These are phyloP conservation scores for Parnassius glacialis DNA, from an alignment of 2,888 invertebrate species.

Conservation along the genomic window DNA sequence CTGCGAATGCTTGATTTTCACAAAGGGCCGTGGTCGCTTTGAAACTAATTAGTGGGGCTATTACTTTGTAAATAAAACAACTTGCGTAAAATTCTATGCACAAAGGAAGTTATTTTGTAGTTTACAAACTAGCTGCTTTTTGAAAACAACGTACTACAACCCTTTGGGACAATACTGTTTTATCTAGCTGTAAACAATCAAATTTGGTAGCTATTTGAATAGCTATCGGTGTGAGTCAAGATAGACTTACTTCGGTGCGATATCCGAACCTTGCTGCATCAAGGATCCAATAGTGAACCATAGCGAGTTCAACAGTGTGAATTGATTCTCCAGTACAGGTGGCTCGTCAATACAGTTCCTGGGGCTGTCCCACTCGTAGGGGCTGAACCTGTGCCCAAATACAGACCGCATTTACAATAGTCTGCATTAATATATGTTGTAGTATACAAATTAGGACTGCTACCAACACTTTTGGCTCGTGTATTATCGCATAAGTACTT, in stretches of 20 bases:
- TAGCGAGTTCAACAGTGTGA: conserved; percentile 94
- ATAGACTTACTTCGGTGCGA: conserved; percentile 92
- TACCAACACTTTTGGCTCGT: background rate
- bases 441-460: background rate
- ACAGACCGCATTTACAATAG: conserved; percentile 52
- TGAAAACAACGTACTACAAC: conserved; percentile 2
- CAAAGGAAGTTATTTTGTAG: conserved; percentile 5
- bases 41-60: conserved; percentile 73
- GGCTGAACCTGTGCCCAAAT: conserved; percentile 88
- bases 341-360: conserved; percentile 92
- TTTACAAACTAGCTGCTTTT: conserved; percentile 1
- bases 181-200: conserved; percentile 15
- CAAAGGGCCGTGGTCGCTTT: conserved; percentile 76
- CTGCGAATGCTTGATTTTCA: conserved; percentile 73
- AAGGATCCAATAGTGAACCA: conserved; percentile 97
- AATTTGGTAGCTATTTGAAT: conserved; percentile 12
- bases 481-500: no score
- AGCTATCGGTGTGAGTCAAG: conserved; percentile 38
- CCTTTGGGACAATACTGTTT: conserved; percentile 22
- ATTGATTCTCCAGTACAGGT: conserved; percentile 93
- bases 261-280: conserved; percentile 96
- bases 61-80: conserved; percentile 54
- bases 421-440: conserved; percentile 9
- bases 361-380: conserved; percentile 96
- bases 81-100: conserved; percentile 13